A percentile compares a stretch with the other conserved stretches of the same genome.
Evolutionary conservation across 2,888 invertebrate genomes (phyloP).

Genomic region (Neoascia interrupta): DNA sequence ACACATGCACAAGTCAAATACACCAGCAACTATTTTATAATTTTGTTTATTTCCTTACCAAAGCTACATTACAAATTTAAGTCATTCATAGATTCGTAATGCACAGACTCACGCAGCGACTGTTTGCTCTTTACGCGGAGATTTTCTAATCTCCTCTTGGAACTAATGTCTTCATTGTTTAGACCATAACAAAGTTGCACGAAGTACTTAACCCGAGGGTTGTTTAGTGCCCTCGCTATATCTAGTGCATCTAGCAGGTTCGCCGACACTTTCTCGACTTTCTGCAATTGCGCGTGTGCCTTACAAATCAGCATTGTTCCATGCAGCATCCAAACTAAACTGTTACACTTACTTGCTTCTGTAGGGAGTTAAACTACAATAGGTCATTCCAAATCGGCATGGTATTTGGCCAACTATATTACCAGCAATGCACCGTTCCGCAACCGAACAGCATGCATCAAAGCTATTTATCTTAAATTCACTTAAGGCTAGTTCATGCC

Average conservation of each 20-base stretch:
- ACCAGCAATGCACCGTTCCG: slow-evolving; percentile 12
- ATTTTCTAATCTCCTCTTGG: neutral
- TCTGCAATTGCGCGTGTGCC: slow-evolving; percentile 74
- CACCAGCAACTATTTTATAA: no score
- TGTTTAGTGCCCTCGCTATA: slow-evolving; percentile 19
- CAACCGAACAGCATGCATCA: slow-evolving; percentile 12
- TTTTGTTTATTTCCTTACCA: no score
- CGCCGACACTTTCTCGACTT: slow-evolving; percentile 74
- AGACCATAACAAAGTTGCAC: neutral
- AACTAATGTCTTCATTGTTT: neutral
- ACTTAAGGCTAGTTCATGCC: slow-evolving; percentile 73
- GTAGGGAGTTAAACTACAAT: slow-evolving; percentile 34
- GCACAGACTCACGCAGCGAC: no score
- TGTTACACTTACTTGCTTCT: slow-evolving; percentile 72
- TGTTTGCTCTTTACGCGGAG: neutral
- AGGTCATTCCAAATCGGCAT: no score
- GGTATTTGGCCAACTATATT: neutral
- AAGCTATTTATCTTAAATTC: slow-evolving; percentile 72
- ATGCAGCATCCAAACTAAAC: slow-evolving; percentile 74
- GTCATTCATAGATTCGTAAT: no score
- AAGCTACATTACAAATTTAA: no score
- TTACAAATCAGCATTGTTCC: slow-evolving; percentile 74
- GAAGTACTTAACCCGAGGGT: neutral
- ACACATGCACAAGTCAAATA: no score
- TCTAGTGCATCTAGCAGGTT: slow-evolving; percentile 71